phyloP scores from a whole-genome alignment of 1,140 invertebrate genomes.

The Heliconius congener region DNA sequence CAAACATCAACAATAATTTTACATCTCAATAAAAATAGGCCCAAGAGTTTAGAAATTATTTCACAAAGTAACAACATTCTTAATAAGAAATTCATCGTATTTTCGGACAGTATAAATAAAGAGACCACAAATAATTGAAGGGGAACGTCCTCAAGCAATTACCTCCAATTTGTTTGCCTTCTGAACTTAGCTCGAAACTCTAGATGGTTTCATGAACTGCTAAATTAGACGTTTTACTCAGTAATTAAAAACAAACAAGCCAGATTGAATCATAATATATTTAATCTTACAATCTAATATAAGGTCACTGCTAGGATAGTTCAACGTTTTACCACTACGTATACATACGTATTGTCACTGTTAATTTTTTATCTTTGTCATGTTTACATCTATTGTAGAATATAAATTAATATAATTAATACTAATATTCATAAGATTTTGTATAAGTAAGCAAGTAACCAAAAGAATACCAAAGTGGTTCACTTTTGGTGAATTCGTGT shows the following conservation, averaged over 20 bases:
- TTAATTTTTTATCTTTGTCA: too few relatives aligned
- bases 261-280: slow-evolving; percentile 6
- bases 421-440: too few relatives aligned
- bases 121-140: slow-evolving; percentile 23
- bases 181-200: slow-evolving; percentile 18
- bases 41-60: not conserved
- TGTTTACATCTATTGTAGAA: too few relatives aligned
- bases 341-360: too few relatives aligned
- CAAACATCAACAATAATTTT: too few relatives aligned
- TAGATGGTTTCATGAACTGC: slow-evolving; percentile 18
- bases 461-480: too few relatives aligned
- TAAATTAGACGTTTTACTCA: slow-evolving; percentile 5
- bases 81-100: not conserved
- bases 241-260: slow-evolving; percentile 8
- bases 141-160: slow-evolving; percentile 24
- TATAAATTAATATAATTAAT: too few relatives aligned
- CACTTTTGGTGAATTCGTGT: too few relatives aligned
- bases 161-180: slow-evolving; percentile 26
- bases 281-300: not conserved
- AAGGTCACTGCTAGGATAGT: too few relatives aligned
- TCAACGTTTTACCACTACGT: too few relatives aligned
- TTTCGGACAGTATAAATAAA: slow-evolving; percentile 13
- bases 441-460: too few relatives aligned
- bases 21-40: too few relatives aligned
- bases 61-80: not conserved